A percentile compares a stretch with the other conserved stretches of the same genome.
Conservation (phyloP, 1,140 invertebrate genomes). For the Bombus sylvicola region DNA sequence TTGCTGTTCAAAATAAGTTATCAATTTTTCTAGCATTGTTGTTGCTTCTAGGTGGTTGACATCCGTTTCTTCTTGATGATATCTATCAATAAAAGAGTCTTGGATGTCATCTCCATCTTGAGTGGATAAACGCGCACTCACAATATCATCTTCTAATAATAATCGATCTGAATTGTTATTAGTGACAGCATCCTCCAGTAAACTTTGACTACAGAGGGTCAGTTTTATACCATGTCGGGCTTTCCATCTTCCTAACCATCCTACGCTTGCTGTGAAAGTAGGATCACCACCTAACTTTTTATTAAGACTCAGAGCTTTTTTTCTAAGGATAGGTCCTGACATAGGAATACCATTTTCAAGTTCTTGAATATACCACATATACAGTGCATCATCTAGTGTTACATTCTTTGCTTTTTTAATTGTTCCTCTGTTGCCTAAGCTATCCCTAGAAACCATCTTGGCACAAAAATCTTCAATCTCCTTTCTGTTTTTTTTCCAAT, state of each 20-base stretch:
- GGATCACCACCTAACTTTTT: slow-evolving; percentile 37
- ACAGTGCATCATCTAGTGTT: slow-evolving; percentile 47
- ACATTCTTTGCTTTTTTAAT: slow-evolving; percentile 32
- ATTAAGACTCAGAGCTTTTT: slow-evolving; percentile 49
- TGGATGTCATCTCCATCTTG: neutral
- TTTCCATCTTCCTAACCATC: slow-evolving; percentile 46
- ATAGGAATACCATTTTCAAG: slow-evolving; percentile 29
- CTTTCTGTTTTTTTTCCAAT: slow-evolving; percentile 52
- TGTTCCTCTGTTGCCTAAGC: slow-evolving; percentile 1
- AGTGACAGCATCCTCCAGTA: neutral
- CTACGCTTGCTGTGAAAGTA: slow-evolving; percentile 42
- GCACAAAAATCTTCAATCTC: slow-evolving; percentile 40
- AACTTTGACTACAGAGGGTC: neutral
- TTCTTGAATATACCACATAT: slow-evolving; percentile 44
- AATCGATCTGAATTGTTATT: neutral
- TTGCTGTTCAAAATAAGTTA: slow-evolving; percentile 8
- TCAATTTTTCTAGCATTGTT: slow-evolving; percentile 7
- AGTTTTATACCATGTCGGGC: slow-evolving; percentile 37
- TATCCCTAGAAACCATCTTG: slow-evolving; percentile 18
- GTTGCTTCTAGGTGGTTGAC: neutral
- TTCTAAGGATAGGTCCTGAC: slow-evolving; percentile 43
- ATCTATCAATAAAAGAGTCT: neutral
- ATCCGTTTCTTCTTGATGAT: neutral
- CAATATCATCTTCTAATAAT: neutral
- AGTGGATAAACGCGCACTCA: neutral